Evolutionary conservation across 2,113 vertebrate genomes (phyloP).

Genomic region (Aix galericulata): DNA sequence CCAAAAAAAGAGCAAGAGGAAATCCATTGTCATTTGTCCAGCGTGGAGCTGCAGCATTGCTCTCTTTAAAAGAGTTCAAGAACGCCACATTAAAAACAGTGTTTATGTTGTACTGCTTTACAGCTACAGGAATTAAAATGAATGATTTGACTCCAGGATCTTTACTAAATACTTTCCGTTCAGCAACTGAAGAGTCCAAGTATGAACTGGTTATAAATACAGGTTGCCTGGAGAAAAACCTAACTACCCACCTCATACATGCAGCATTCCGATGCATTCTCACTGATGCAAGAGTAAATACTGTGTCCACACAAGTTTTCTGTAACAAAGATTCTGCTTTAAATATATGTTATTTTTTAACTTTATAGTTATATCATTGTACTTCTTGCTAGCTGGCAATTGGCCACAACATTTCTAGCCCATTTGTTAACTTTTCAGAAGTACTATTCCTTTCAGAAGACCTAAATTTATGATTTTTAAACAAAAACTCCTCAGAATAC

Average conservation of each 20-base stretch:
- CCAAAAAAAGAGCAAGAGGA: conserved; percentile 59
- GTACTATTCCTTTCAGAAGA: background rate
- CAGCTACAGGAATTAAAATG: background rate
- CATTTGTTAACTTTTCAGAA: background rate
- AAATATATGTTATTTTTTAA: background rate
- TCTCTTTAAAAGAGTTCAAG: conserved; percentile 28
- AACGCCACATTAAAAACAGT: background rate
- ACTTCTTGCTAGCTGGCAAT: background rate
- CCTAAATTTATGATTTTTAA: background rate
- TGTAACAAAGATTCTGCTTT: background rate
- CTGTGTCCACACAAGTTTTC: background rate
- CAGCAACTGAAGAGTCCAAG: background rate
- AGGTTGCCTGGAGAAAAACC: background rate
- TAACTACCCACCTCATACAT: background rate
- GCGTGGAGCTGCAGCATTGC: background rate
- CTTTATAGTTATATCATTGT: background rate
- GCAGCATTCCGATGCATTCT: background rate
- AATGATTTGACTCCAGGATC: background rate
- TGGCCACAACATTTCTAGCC: background rate
- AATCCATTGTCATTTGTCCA: conserved; percentile 44
- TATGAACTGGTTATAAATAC: background rate
- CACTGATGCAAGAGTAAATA: background rate
- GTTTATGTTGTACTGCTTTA: background rate
- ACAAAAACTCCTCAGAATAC: background rate
- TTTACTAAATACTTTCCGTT: background rate